Evolutionary conservation across 1,140 invertebrate species (phyloP).

Genomic region (Rhysida immarginata): DNA sequence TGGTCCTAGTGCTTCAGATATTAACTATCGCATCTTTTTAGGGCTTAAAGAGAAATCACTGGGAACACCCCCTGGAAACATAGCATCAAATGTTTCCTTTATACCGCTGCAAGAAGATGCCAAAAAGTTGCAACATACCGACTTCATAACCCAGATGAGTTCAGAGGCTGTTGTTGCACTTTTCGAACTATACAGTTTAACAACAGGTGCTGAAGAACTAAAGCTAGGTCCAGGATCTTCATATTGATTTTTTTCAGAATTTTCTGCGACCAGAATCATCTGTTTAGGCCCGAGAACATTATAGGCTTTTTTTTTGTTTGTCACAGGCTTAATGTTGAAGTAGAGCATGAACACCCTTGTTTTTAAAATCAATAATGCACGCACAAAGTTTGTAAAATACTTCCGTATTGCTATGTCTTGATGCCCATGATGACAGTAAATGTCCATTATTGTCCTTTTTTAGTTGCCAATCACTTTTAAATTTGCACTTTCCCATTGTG

Average conservation of each 20-base stretch:
- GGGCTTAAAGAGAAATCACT: slow-evolving; percentile 1
- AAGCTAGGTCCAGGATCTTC: background rate
- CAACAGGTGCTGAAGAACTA: background rate
- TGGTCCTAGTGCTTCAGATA: slow-evolving; percentile 18
- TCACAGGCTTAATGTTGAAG: background rate
- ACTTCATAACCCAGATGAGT: background rate
- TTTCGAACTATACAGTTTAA: background rate
- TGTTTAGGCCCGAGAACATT: background rate
- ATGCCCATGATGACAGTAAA: background rate
- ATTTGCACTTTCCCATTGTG: too few relatives aligned
- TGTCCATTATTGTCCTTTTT: too few relatives aligned
- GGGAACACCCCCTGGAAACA: slow-evolving; percentile 5
- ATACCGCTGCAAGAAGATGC: slow-evolving; percentile 2
- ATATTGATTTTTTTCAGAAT: background rate
- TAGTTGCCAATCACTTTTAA: too few relatives aligned
- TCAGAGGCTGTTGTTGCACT: background rate
- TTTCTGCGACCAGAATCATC: background rate
- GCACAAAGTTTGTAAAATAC: background rate
- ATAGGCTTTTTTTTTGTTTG: background rate
- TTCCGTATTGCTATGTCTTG: background rate
- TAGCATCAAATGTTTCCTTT: background rate
- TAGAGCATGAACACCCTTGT: background rate
- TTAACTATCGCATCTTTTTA: slow-evolving; percentile 15
- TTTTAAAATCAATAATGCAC: background rate
- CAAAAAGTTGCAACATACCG: background rate